Conservation (phyloP, 37 sponge, comb jelly and placozoan genomes). For the Halichondria panicea region DNA sequence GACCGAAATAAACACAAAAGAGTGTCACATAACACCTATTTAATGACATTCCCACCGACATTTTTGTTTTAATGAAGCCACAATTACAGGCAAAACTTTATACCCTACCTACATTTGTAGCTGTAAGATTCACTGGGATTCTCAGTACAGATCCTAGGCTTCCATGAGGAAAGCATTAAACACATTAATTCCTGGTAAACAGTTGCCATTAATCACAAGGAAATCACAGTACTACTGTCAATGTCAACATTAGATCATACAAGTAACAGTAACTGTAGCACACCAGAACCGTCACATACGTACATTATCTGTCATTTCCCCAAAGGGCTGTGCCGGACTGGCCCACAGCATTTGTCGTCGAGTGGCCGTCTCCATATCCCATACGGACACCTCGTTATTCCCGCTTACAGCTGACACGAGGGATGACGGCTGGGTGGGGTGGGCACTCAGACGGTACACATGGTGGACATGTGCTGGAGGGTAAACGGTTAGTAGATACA, state of each 20-base stretch:
- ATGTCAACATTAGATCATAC: neutral
- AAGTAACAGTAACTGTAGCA: neutral
- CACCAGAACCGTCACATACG: neutral
- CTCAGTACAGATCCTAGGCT: too few relatives aligned
- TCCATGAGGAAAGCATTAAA: too few relatives aligned
- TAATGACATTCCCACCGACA: too few relatives aligned
- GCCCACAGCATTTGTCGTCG: constrained; percentile 83
- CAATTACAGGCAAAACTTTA: too few relatives aligned
- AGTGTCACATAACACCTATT: too few relatives aligned
- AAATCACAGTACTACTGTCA: neutral
- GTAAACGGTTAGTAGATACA: too few relatives aligned
- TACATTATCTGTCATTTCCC: constrained; percentile 52
- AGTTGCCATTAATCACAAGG: too few relatives aligned
- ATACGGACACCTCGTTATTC: constrained; percentile 83
- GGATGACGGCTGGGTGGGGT: constrained; percentile 64
- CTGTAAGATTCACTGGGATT: too few relatives aligned
- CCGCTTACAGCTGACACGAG: constrained; percentile 71
- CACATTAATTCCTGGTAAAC: too few relatives aligned
- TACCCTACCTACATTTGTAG: too few relatives aligned
- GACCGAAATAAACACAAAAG: too few relatives aligned
- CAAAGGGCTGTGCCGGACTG: constrained; percentile 50
- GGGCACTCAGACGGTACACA: constrained; percentile 65
- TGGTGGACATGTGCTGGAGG: constrained; percentile 50
- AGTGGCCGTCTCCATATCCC: constrained; percentile 86
- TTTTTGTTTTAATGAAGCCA: too few relatives aligned